phyloP scores from a whole-genome alignment of 2,888 invertebrate genomes.

The Apomyelois bistriatella region DNA sequence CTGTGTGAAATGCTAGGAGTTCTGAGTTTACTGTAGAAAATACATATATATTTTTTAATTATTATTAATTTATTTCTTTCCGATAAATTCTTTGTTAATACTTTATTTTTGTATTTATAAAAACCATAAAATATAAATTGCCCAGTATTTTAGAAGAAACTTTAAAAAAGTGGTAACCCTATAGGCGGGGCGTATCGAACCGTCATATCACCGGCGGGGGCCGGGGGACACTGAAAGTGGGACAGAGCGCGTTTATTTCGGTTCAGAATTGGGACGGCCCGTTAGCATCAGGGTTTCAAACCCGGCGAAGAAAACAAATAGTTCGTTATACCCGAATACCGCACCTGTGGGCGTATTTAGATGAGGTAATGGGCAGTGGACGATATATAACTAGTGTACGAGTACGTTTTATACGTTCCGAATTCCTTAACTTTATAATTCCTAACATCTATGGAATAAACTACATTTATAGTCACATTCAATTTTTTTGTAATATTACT shows the following conservation, averaged over 20 bases:
- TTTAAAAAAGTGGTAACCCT: background rate
- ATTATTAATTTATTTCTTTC: no score
- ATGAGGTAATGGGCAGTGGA: conserved; percentile 30
- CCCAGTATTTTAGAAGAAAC: background rate
- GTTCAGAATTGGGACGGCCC: conserved; percentile 67
- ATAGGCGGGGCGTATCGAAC: conserved; percentile 29
- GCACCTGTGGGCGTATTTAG: conserved; percentile 39
- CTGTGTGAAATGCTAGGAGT: no score
- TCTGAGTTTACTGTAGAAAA: no score
- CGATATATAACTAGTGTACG: conserved; percentile 10
- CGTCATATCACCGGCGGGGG: conserved; percentile 34
- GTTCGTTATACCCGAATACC: conserved; percentile 45
- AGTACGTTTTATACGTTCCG: background rate
- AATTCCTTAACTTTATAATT: no score
- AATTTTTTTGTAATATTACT: no score
- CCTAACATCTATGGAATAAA: no score
- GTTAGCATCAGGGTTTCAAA: conserved; percentile 67
- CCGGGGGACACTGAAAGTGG: conserved; percentile 53
- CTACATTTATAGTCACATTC: no score
- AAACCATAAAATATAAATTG: no score
- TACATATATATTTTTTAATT: no score
- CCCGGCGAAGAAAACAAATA: conserved; percentile 59
- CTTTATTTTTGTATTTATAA: no score
- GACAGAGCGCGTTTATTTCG: conserved; percentile 68
- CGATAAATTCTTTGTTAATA: no score